phyloP scores from a whole-genome alignment of 2,113 vertebrate species.

The Eretmochelys imbricata region DNA sequence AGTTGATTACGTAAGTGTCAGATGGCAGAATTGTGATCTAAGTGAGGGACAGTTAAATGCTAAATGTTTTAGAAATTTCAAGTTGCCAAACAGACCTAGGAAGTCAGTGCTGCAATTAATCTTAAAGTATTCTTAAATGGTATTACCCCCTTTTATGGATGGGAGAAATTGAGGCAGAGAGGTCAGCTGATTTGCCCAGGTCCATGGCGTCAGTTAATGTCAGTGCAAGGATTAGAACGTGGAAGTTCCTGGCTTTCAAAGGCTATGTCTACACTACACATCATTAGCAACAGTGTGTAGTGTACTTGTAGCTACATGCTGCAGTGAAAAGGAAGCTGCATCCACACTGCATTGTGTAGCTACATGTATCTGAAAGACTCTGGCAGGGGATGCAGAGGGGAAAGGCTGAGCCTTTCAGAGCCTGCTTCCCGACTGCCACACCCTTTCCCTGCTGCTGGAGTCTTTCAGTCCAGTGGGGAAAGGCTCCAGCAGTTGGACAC shows the following conservation, averaged over 20 bases:
- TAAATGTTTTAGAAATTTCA: not conserved
- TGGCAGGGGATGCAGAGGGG: not conserved
- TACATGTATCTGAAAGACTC: not conserved
- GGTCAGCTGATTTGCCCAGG: not conserved
- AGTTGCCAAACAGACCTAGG: not conserved
- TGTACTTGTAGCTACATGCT: not conserved
- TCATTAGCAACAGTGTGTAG: not conserved
- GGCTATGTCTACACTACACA: not conserved
- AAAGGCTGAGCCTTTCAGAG: not conserved
- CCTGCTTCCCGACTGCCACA: not conserved
- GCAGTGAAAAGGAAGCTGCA: not conserved
- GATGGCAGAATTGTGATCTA: not conserved
- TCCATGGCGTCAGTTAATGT: not conserved
- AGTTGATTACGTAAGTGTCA: not conserved
- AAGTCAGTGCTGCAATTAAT: not conserved
- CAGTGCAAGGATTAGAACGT: not conserved
- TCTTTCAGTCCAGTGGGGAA: not conserved
- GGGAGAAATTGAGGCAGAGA: not conserved
- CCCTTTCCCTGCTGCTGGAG: not conserved
- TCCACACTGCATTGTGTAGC: not conserved
- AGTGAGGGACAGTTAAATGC: not conserved
- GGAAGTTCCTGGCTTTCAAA: not conserved
- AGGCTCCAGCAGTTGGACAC: too few species aligned
- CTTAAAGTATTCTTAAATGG: not conserved
- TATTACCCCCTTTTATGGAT: not conserved